phyloP scores from a whole-genome alignment of 2,888 invertebrate species.

The Nomada goodeniana region DNA sequence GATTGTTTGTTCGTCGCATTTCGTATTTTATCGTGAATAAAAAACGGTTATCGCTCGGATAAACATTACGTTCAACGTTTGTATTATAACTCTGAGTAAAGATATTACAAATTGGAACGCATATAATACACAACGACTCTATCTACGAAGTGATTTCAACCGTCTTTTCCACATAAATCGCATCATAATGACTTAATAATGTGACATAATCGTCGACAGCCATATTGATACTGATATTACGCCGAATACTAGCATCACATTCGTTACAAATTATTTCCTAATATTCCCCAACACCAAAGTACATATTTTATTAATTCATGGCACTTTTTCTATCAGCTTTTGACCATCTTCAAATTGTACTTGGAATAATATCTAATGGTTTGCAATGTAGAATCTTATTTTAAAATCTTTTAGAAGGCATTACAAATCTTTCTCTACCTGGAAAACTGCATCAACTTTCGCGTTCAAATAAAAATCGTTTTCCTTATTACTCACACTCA shows the following conservation, averaged over 20 bases:
- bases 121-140: not conserved
- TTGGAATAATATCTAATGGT: too few relatives aligned
- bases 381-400: too few relatives aligned
- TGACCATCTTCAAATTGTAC: too few relatives aligned
- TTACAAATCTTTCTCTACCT: not conserved
- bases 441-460: too few relatives aligned
- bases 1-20: not conserved
- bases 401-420: too few relatives aligned
- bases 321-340: too few relatives aligned
- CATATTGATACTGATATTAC: not conserved
- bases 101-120: not conserved
- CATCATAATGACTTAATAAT: not conserved
- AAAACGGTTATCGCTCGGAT: not conserved
- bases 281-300: not conserved
- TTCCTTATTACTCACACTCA: too few relatives aligned
- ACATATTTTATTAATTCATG: too few relatives aligned
- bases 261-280: not conserved
- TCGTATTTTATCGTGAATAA: not conserved
- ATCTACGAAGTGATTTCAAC: not conserved
- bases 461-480: too few relatives aligned
- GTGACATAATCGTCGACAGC: not conserved
- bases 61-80: too few relatives aligned
- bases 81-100: not conserved
- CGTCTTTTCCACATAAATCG: not conserved
- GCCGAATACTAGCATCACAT: not conserved